Evolutionary conservation across 2,797 vertebrate genomes (phyloP).

Genomic region (Prunella strophiata): DNA sequence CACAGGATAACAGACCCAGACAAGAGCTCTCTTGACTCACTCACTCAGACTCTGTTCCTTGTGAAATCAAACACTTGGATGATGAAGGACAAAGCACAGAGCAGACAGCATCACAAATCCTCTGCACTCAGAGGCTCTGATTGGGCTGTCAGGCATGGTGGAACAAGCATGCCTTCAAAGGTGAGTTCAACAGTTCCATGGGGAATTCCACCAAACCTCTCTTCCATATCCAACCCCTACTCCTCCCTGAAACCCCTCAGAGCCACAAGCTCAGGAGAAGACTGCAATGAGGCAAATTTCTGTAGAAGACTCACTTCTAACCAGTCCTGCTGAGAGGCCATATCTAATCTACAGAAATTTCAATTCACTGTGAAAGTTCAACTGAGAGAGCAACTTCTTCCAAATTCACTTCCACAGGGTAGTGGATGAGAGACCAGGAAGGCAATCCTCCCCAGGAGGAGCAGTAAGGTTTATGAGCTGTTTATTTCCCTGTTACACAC

Average conservation of each 20-base stretch:
- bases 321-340: neutral
- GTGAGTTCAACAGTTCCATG: neutral
- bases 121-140: neutral
- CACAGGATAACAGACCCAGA: neutral
- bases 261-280: neutral
- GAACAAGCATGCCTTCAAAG: neutral
- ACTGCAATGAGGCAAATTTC: neutral
- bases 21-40: neutral
- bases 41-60: neutral
- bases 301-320: neutral
- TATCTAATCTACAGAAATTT: neutral
- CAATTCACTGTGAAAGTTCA: neutral
- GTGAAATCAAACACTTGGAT: neutral
- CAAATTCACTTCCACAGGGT: neutral
- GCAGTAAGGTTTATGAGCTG: neutral
- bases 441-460: neutral
- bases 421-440: neutral
- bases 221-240: neutral
- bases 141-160: neutral
- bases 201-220: neutral
- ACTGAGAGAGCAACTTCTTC: neutral
- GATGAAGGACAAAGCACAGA: neutral
- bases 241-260: neutral
- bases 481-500: neutral
- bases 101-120: neutral